Base-by-base conservation (phyloP, 2,797 vertebrate species). In the Scarus forsteni region DNA sequence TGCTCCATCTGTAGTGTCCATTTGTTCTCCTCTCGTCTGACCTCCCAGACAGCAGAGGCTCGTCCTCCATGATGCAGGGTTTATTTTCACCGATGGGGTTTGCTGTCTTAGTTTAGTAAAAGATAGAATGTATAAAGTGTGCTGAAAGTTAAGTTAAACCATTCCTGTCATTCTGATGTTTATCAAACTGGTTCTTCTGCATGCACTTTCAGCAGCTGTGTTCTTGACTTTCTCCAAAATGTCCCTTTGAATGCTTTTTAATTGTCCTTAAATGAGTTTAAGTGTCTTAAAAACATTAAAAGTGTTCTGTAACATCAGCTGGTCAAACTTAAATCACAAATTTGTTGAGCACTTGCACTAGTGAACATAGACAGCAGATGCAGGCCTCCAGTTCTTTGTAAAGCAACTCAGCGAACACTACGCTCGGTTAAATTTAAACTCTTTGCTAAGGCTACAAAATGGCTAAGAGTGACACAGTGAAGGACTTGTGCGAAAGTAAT, bases 91-190 rank as follows among this genome's bases (percentile, higher is more conserved):
- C 12, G 6, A 9, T 8, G 1, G 9, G 9, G 38, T 7, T 10
- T 7, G 7, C 6, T 64, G 50, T n/a, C 14, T 59, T 44, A n/a
- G 6, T 40, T 3, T 15, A 2, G 6, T 38, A 13, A 10, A 14
- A 61, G 27, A 10, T 35, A 6, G 4, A 27, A 51, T 8, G 36
- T 0, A 14, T 10, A 11, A 66, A 56, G 56, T 40, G 14, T 43
- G 57, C 5, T 46, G 13, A 11, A 65, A 44, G 66, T 14, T 27
- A 46, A 12, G 45, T 51, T 66, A 6, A 75, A 15, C 13, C 88
- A 88, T 92, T 89, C 90, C 86, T 77, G 44, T 77, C 86, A 90
- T 89, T 87, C 78, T 85, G 89, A 92, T 92, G 83, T 85, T 65
- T 79, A 89, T 93, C 91, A 69, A 89, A 91, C 92, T 77, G 86